These are phyloP conservation scores for Phalacrocorax carbo DNA, from an alignment of 2,113 vertebrate species.

Conservation along the genomic window DNA sequence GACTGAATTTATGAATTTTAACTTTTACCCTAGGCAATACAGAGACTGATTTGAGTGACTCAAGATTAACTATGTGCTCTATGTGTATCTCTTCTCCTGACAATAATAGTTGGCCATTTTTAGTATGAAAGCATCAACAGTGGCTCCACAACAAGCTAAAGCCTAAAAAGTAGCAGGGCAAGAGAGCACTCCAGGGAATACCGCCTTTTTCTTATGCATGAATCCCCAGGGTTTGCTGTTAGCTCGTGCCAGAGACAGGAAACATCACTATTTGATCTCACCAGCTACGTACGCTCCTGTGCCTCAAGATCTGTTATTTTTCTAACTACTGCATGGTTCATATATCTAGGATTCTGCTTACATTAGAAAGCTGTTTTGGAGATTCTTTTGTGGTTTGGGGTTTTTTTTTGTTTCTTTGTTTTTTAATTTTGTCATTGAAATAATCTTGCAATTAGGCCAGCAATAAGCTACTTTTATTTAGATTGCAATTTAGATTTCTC, in stretches of 20 bases:
- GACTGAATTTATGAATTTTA: not conserved
- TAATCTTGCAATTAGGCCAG: not conserved
- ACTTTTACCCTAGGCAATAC: not conserved
- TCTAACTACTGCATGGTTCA: not conserved
- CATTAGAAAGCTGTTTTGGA: not conserved
- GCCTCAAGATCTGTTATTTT: not conserved
- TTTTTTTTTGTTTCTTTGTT: not conserved
- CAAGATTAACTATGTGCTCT: not conserved
- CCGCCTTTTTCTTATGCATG: accelerated
- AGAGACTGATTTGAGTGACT: not conserved
- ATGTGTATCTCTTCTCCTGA: not conserved
- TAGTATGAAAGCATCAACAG: not conserved
- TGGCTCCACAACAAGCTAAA: not conserved
- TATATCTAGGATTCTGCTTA: not conserved
- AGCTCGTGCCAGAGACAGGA: not conserved
- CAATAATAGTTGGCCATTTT: not conserved
- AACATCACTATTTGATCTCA: not conserved
- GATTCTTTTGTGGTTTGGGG: too few species aligned
- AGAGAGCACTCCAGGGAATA: not conserved
- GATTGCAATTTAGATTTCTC: not conserved
- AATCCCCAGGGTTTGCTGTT: not conserved
- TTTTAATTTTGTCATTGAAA: not conserved
- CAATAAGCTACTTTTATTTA: not conserved
- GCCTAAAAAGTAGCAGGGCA: not conserved
- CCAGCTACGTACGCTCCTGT: too few species aligned